A percentile compares a stretch with the other conserved stretches of the same genome.
These are phyloP conservation scores for Bombus haemorrhoidalis DNA, from an alignment of 1,140 invertebrate species.

Conservation along the genomic window DNA sequence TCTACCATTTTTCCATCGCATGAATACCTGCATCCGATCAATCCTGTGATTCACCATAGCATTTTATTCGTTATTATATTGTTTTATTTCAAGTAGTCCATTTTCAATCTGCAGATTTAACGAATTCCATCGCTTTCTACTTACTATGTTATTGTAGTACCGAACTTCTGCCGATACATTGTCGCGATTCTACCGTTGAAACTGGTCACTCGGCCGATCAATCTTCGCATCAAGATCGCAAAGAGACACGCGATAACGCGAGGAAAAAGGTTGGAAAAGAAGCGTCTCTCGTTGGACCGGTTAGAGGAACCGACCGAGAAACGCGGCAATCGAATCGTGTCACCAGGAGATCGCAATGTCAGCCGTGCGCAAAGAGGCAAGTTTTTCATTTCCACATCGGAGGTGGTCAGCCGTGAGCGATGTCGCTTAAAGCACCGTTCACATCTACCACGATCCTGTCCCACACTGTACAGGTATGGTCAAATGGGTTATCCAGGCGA, in stretches of 20 bases:
- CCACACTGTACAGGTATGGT: slow-evolving; percentile 36
- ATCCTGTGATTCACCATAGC: background rate
- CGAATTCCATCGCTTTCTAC: background rate
- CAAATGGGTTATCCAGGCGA: slow-evolving; percentile 54
- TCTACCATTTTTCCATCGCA: no score
- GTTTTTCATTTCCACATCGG: slow-evolving; percentile 50
- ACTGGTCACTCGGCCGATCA: background rate
- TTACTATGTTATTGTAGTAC: background rate
- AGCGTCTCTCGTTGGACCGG: slow-evolving; percentile 38
- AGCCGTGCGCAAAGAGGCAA: slow-evolving; percentile 16
- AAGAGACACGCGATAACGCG: background rate
- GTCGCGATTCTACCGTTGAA: background rate
- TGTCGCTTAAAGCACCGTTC: slow-evolving; percentile 1
- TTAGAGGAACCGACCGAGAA: slow-evolving; percentile 46
- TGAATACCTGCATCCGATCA: no score
- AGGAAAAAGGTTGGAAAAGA: slow-evolving; percentile 23
- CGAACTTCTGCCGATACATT: background rate
- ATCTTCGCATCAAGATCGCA: background rate
- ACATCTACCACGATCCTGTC: background rate
- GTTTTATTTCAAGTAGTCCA: no score
- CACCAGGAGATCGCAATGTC: slow-evolving; percentile 38
- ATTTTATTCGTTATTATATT: no score
- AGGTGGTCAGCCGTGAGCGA: slow-evolving; percentile 44
- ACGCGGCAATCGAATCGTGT: slow-evolving; percentile 47
- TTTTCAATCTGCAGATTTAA: background rate